Base-by-base conservation (phyloP, 1,140 invertebrate species). In the Brachionus rubens region DNA sequence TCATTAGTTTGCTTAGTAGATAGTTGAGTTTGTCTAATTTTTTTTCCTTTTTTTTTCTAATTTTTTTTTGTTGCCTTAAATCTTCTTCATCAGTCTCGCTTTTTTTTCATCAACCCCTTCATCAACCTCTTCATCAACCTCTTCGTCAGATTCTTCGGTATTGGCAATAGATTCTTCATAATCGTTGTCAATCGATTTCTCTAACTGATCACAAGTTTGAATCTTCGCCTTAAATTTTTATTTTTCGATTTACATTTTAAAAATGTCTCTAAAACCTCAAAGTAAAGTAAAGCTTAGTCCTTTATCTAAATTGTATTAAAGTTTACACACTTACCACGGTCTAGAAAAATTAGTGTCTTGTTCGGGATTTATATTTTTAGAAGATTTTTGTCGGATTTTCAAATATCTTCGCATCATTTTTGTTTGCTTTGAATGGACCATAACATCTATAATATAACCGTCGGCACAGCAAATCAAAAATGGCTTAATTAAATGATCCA, bases 391-490 rank as follows among this genome's bases (percentile, higher is more conserved):
- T 62, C 56, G 10, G 56, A 19, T 62, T 41, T 62, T 36, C 36
- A 16, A 62, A 33, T 16, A 62, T 62, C 21, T 4, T n/a, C 30
- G 56, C 56, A 62, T 62, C 56, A 62, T 62, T 62, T 36, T 36
- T 16, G 33, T 33, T 36, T 33, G 30, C 56, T 62, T 62, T 12
- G 36, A 62, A 62, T 41, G 56, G 28, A 6, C 56, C 56, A 62
- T 62, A 62, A 40, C 56, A 40, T 62, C 56, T 36, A 62, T 62
- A 1, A 62, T 36, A 28, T 33, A 62, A 21, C 56, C 56, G 16
- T 62, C 56, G 10, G 56, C n/a, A 40, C 56, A 62, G 36, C 56
- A 62, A 36, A 62, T 41, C 30, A 33, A 36, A 16, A 62, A 62
- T 36, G 28, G 56, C 19, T 62, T 62, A 36, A 62, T 36, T 36